Percentiles rank a stretch among this genome's conserved stretches.
phyloP scores from a whole-genome alignment of 2,113 vertebrate genomes.

The Hucho hucho region DNA sequence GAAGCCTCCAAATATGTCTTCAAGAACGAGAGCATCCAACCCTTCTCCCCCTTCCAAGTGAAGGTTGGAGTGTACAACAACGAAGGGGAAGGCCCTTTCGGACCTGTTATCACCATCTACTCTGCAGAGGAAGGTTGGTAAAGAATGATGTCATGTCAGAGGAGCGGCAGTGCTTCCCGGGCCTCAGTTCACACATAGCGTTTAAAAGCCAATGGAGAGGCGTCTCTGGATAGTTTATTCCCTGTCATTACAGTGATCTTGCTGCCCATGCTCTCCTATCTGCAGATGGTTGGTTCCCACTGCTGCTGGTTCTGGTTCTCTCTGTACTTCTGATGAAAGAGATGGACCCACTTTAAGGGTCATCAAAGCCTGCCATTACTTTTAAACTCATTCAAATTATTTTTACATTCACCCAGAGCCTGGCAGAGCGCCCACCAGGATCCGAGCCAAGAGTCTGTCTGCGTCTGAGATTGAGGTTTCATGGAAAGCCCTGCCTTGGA shows the following conservation, averaged over 20 bases:
- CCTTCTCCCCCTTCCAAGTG: conserved; percentile 94
- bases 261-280: conserved; percentile 21
- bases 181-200: too few species aligned
- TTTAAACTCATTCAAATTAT: conserved; percentile 35
- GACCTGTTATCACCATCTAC: conserved; percentile 83
- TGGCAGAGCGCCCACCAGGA: conserved; percentile 79
- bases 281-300: conserved; percentile 13
- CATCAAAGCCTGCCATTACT: conserved; percentile 40
- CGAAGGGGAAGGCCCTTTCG: conserved; percentile 92
- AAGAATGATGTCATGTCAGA: neutral
- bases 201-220: neutral
- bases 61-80: conserved; percentile 98
- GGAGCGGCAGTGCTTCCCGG: too few species aligned
- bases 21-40: conserved; percentile 91
- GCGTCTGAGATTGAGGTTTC: conserved; percentile 89
- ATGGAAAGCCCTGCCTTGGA: conserved; percentile 86
- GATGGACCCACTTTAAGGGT: conserved; percentile 47
- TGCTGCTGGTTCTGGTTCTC: neutral
- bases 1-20: conserved; percentile 90
- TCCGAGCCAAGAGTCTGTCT: conserved; percentile 87
- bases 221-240: neutral
- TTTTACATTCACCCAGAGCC: conserved; percentile 79
- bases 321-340: conserved; percentile 41
- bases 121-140: conserved; percentile 93
- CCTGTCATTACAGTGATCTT: too few species aligned